These are phyloP conservation scores for Aurelia coerulea DNA, from an alignment of 30 jellyfish, hydroid and myxozoan species.

Conservation along the genomic window DNA sequence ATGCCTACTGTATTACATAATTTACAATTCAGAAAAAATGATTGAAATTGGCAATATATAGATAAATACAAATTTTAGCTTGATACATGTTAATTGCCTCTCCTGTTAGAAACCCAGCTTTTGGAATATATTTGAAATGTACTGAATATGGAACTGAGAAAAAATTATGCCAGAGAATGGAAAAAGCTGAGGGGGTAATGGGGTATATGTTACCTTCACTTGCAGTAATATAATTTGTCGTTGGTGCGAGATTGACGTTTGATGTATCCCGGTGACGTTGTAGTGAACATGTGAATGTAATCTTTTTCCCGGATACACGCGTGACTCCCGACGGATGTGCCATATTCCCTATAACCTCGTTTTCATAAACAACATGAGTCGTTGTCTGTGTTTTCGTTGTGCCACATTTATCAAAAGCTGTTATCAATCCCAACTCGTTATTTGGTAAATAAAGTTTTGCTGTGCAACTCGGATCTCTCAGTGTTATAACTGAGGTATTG, in stretches of 20 bases:
- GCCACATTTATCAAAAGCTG: constrained; percentile 32
- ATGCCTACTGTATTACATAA: no score
- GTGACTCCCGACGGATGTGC: constrained; percentile 14
- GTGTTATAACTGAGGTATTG: constrained; percentile 9
- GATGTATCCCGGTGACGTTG: constrained; percentile 16
- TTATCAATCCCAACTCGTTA: constrained; percentile 20
- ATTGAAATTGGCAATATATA: no score
- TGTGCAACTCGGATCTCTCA: constrained; percentile 3
- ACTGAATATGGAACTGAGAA: no score
- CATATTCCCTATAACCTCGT: constrained; percentile 32
- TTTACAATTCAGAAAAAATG: no score
- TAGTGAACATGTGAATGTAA: constrained; percentile 46
- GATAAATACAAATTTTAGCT: no score
- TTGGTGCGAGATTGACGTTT: neutral
- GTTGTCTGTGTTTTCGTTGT: constrained; percentile 25
- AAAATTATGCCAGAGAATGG: neutral
- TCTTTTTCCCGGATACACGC: constrained; percentile 36
- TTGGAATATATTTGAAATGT: no score
- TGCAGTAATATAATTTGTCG: constrained; percentile 10
- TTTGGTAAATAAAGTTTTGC: constrained; percentile 23
- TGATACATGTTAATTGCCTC: no score
- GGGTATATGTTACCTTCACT: constrained; percentile 21
- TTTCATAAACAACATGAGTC: constrained; percentile 43
- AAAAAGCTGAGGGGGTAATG: neutral
- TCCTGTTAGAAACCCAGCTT: no score